These are phyloP conservation scores for Lysandra coridon DNA, from an alignment of 2,888 invertebrate genomes.

Conservation along the genomic window DNA sequence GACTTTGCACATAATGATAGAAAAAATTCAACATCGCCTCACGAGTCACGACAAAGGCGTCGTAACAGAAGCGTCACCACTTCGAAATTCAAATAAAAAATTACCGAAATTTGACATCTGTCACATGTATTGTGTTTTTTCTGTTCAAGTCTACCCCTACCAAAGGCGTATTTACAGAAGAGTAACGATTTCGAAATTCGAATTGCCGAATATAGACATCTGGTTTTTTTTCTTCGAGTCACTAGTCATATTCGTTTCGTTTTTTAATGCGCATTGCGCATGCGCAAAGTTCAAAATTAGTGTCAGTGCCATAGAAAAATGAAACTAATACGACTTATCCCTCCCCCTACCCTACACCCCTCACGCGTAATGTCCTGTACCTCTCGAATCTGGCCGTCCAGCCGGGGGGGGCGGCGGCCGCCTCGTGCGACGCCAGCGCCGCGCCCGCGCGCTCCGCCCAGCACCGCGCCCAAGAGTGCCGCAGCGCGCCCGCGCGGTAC, in stretches of 20 bases:
- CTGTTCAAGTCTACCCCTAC: neutral
- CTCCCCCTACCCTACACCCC: neutral
- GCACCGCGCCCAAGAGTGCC: constrained; percentile 69
- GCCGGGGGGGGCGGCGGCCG: constrained; percentile 80
- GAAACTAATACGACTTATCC: too few species aligned
- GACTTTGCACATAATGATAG: neutral
- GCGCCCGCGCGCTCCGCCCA: constrained; percentile 72
- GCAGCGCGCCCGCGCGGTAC: constrained; percentile 75
- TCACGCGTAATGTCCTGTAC: constrained; percentile 60
- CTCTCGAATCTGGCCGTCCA: constrained; percentile 84
- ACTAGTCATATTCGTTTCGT: too few species aligned
- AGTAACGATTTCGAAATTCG: too few species aligned
- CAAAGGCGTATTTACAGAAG: too few species aligned
- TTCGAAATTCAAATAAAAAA: neutral
- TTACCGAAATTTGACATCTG: neutral
- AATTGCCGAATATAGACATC: too few species aligned
- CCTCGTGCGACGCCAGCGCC: constrained; percentile 77
- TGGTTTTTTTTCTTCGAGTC: too few species aligned
- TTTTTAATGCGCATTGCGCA: too few species aligned
- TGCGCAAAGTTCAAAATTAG: too few species aligned
- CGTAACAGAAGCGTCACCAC: neutral
- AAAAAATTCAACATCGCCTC: neutral
- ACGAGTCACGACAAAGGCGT: neutral
- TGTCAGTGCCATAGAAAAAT: too few species aligned
- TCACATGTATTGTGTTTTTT: neutral